phyloP scores from a whole-genome alignment of 2,113 vertebrate genomes.

The Alouatta palliata region DNA sequence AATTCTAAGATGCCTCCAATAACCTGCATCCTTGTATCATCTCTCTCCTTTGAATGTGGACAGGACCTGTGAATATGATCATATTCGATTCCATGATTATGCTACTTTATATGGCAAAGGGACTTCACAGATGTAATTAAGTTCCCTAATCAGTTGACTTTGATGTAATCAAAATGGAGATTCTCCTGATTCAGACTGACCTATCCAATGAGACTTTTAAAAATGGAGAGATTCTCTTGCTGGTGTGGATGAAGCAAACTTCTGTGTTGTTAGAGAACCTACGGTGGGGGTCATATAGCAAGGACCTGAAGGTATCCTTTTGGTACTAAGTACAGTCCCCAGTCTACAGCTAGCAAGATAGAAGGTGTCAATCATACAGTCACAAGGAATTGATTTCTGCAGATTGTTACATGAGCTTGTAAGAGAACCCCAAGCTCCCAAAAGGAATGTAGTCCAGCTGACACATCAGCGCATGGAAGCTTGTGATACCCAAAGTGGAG shows the following conservation, averaged over 20 bases:
- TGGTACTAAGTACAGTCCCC: background rate
- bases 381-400: background rate
- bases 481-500: background rate
- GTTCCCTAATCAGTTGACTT: background rate
- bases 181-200: background rate
- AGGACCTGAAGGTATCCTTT: background rate
- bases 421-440: background rate
- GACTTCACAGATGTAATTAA: background rate
- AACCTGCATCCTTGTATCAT: background rate
- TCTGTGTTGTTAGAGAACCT: background rate
- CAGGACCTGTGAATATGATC: background rate
- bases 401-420: background rate
- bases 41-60: background rate
- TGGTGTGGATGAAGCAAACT: background rate
- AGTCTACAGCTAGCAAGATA: background rate
- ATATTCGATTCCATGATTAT: background rate
- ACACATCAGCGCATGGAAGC: background rate
- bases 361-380: background rate
- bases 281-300: background rate
- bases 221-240: background rate
- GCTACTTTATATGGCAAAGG: background rate
- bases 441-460: background rate
- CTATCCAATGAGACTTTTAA: background rate
- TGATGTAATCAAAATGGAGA: background rate
- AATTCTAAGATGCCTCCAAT: background rate